These are phyloP conservation scores for Scelioninae gen. 1 DNA, from an alignment of 2,888 invertebrate species.

Conservation along the genomic window DNA sequence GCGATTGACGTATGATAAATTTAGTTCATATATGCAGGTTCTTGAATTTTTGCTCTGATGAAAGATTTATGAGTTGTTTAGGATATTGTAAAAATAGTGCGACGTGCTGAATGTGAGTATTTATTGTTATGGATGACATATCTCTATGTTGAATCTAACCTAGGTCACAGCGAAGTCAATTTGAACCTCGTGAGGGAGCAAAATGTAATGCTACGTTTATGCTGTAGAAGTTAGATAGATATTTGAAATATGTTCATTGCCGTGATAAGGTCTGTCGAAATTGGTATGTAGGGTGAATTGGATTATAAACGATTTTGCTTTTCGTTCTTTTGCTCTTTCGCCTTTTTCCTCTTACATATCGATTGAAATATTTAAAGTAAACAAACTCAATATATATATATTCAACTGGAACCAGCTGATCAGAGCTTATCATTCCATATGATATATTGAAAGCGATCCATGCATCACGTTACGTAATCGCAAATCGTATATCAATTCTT, in stretches of 20 bases:
- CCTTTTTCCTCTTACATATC: too few relatives aligned
- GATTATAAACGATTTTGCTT: conserved; percentile 7
- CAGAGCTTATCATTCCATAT: too few relatives aligned
- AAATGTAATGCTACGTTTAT: conserved; percentile 34
- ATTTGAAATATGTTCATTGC: conserved; percentile 34
- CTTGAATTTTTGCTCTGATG: not conserved
- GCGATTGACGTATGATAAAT: conserved; percentile 13
- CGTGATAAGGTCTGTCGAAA: conserved; percentile 21
- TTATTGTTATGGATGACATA: conserved; percentile 34
- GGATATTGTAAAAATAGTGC: conserved; percentile 18
- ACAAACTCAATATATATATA: too few relatives aligned
- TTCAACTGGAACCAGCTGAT: too few relatives aligned
- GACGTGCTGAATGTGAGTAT: conserved; percentile 22
- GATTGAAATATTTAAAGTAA: too few relatives aligned
- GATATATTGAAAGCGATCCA: conserved; percentile 41
- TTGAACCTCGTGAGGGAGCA: conserved; percentile 18
- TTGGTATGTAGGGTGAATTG: conserved; percentile 18
- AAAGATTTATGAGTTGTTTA: conserved; percentile 39
- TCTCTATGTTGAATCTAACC: conserved; percentile 45
- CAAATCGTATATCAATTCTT: conserved; percentile 44
- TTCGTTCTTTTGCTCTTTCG: too few relatives aligned
- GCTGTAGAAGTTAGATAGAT: conserved; percentile 34
- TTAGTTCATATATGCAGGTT: not conserved
- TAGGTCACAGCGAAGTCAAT: conserved; percentile 30
- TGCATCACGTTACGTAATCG: conserved; percentile 21